A percentile compares a stretch with the other conserved stretches of the same genome.
These are phyloP conservation scores for Solenopsis fugax DNA, from an alignment of 1,140 invertebrate genomes.

Conservation along the genomic window DNA sequence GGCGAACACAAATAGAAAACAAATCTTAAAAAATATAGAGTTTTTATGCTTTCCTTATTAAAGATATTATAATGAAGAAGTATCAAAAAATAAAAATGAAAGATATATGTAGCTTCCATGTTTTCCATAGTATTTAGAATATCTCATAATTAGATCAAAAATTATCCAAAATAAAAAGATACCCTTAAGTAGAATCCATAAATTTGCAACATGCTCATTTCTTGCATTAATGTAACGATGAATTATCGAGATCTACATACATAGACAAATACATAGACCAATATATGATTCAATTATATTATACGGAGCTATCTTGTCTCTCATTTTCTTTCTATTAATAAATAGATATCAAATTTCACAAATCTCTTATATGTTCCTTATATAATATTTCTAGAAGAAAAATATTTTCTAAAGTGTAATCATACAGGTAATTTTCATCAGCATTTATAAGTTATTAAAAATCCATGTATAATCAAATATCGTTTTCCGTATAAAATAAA, in stretches of 20 bases:
- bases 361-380: neutral
- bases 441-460: neutral
- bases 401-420: neutral
- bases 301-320: neutral
- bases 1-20: neutral
- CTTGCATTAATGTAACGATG: neutral
- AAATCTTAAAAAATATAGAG: neutral
- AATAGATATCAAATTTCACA: neutral
- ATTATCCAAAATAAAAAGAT: neutral
- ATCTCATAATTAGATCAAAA: neutral
- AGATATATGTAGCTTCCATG: neutral
- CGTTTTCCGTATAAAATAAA: conserved; percentile 17
- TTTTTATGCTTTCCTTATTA: neutral
- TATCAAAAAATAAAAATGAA: conserved; percentile 3
- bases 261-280: neutral
- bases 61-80: neutral
- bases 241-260: neutral
- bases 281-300: conserved; percentile 10
- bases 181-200: neutral
- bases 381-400: neutral
- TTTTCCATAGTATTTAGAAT: neutral
- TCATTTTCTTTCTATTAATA: neutral
- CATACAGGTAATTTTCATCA: neutral
- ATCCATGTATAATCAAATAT: neutral
- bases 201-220: conserved; percentile 9